A percentile compares a stretch with the other conserved stretches of the same genome.
Conservation (phyloP, 2,113 vertebrate genomes). For the Paratilapia polleni region DNA sequence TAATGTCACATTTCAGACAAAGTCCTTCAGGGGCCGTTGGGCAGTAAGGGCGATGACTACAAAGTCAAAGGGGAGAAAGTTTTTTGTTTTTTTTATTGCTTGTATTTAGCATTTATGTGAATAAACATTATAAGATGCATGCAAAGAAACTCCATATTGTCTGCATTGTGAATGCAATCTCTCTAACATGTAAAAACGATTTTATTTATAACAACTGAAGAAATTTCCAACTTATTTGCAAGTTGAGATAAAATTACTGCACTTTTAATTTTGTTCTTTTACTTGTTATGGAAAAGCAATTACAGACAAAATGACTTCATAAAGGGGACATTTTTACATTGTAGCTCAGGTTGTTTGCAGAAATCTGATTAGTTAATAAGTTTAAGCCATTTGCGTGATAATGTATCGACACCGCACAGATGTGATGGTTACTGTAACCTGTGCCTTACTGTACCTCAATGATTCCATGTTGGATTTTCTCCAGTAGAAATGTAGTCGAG, state of each 20-base stretch:
- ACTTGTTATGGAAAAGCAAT: too few species aligned
- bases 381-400: neutral
- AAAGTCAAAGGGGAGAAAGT: neutral
- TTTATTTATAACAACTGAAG: neutral
- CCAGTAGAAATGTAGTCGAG: neutral
- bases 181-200: too few species aligned
- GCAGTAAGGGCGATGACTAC: neutral
- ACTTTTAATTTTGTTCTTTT: neutral
- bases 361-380: neutral
- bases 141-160: neutral
- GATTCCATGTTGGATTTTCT: neutral
- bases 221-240: neutral
- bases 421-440: neutral
- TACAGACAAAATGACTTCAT: neutral
- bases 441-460: too few species aligned
- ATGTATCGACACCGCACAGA: too few species aligned
- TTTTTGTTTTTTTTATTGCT: neutral
- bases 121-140: neutral
- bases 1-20: neutral
- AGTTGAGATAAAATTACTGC: neutral
- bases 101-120: neutral
- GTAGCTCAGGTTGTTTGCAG: neutral
- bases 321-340: too few species aligned
- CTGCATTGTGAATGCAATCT: neutral
- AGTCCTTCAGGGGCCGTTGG: fast-evolving